Evolutionary conservation across 2,888 invertebrate species (phyloP), one percentile per base, ranked within the genome.

Genomic region (Microctonus brassicae): DNA sequence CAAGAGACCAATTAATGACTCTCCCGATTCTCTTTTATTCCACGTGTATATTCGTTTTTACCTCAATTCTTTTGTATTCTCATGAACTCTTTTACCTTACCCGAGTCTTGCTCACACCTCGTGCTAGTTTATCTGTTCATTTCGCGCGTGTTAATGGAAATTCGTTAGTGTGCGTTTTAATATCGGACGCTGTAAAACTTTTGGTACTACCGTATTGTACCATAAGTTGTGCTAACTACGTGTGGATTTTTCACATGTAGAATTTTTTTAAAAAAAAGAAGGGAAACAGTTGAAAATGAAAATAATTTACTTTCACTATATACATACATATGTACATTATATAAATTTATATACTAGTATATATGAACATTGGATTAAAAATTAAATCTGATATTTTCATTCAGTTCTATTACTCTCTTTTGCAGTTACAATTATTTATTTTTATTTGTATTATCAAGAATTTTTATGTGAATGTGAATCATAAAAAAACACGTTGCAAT

Each of bases 111-210:
- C 22, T 20, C 20, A 20, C 26, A 62, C 57, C 62, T 67, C 55
- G 7, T 17, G 7, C 57, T 58, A 17, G 33, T 74, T 75, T 75
- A 75, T 75, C 64, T 61, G 69, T 75, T 77, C 72, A 75, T 78
- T 75, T 71, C 65, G 68, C 72, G 61, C 63, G 72, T 69, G 76
- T 80, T 81, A 77, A 78, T 74, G 78, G 76, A 76, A 78, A 74
- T 76, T 76, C 77, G 77, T 77, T 78, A 73, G 74, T 75, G 74
- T 73, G 78, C 69, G 77, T 80, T 82, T 79, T 82, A 82, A 82
- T 82, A 81, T 82, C 76, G 76, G 75, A 73, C 73, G 75, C 76
- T 72, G 70, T 80, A 81, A 80, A 82, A 73, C 78, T n/a, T n/a
- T 76, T 71, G 74, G 61, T 74, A 63, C 34, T 17, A 57, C 69